Percentiles rank a stretch among this genome's conserved stretches.
Conservation (phyloP, 2,888 invertebrate species). For the Epinotia demarniana region DNA sequence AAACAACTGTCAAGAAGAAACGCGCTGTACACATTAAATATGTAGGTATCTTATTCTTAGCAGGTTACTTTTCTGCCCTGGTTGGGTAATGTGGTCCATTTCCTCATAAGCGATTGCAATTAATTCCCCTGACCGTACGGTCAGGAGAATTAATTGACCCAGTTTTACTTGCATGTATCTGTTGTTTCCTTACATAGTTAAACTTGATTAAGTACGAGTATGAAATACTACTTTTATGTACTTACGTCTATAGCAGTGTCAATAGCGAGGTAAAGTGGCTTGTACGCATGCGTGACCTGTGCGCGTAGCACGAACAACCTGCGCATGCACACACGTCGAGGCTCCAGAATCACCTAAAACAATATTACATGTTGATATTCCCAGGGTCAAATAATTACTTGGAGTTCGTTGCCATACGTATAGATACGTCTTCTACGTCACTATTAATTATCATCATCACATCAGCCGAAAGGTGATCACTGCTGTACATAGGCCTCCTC, state of each 20-base stretch:
- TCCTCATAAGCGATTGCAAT: slow-evolving; percentile 14
- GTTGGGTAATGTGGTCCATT: slow-evolving; percentile 1
- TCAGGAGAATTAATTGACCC: no score
- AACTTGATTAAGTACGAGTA: no score
- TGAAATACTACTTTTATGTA: slow-evolving; percentile 6
- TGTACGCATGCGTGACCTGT: slow-evolving; percentile 53
- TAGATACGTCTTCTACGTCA: no score
- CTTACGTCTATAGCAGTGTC: slow-evolving; percentile 65
- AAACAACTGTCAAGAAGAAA: no score
- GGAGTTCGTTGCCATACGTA: no score
- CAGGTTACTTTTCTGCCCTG: not conserved
- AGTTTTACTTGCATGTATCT: no score
- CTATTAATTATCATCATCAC: no score
- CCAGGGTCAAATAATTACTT: not conserved
- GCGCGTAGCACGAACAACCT: slow-evolving; percentile 60
- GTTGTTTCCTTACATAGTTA: no score
- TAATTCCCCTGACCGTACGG: not conserved
- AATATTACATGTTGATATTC: not conserved
- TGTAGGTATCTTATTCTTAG: no score
- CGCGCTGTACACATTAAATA: no score
- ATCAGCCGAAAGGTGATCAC: no score
- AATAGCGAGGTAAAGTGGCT: slow-evolving; percentile 63
- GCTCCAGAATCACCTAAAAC: slow-evolving; percentile 62
- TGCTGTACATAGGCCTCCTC: no score
- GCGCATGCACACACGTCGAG: slow-evolving; percentile 58